Evolutionary conservation across 2,113 vertebrate genomes (phyloP).

Genomic region (Poeciliopsis retropinna): DNA sequence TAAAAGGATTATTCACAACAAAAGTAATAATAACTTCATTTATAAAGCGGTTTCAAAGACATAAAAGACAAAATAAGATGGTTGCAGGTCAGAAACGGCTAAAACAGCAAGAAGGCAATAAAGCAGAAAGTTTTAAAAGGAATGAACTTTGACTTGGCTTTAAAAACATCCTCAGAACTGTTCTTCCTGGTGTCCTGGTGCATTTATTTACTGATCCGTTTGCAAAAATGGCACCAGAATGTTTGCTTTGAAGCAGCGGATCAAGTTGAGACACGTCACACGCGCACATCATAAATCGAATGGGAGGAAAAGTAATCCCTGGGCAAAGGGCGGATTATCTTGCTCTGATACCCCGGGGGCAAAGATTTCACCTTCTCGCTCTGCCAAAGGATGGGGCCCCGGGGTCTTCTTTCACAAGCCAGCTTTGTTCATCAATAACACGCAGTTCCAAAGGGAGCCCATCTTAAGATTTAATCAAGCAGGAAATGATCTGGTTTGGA

Average conservation of each 20-base stretch:
- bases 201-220: neutral
- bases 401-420: neutral
- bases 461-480: neutral
- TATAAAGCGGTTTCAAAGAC: no score
- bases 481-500: constrained; percentile 7
- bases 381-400: neutral
- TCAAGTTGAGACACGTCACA: neutral
- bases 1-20: no score
- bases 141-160: no score
- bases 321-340: constrained; percentile 2
- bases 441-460: neutral
- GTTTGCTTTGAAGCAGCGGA: neutral
- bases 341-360: neutral
- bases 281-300: constrained; percentile 1
- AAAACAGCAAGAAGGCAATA: no score
- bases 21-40: no score
- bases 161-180: no score
- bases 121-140: no score
- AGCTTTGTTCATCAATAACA: neutral
- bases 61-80: no score
- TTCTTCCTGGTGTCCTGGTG: neutral
- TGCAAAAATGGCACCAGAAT: neutral
- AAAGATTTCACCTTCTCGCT: neutral
- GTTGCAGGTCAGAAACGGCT: no score
- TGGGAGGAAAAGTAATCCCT: neutral